Base-by-base conservation (phyloP, 2,797 vertebrate genomes). In the Harpagifer antarcticus region DNA sequence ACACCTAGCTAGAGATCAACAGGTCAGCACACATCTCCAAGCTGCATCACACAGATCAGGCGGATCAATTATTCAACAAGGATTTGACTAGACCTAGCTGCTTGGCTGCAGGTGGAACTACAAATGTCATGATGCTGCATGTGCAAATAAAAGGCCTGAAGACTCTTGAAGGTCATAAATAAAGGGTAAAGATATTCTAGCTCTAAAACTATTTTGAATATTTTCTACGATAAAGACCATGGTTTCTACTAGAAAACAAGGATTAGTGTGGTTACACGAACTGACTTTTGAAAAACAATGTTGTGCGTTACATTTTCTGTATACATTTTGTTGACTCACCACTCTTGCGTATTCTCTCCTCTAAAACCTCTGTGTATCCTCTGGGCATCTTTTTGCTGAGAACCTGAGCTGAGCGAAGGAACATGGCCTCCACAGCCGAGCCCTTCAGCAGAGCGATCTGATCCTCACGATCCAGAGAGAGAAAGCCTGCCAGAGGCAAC, bases 401-500 rank as follows among this genome's bases (percentile, higher is more conserved):
- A 86, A 98, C 96, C 86, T 99, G 97, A 64, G 98, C 98, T 0
- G 98, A 99, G 43, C 98, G 97, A 62, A 99, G 95, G 75, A 98
- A 99, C 97, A 99, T 99, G 73, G 98, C 98, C 89, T 99, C 98
- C 55, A 99, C 98, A 2, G 98, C 98, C 1, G 98, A 99, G 53
- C 98, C 98, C 85, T 99, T 99, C 70, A 99, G 90, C 86, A 99
- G 91, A 74, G 98, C 98, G 42, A 99, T 99, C 94, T 99, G 98
- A 89, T 99, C 98, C 88, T 99, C 98, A 0, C 99, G 97, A 81
- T 99, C 97, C 88, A 99, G 90, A 68, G 95, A 95, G 72, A 98
- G 96, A 89, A 99, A 99, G 19, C 98, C 98, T 99, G 86, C 42
- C 43, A 56, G 27, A 84, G 23, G 44, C 47, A 78, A 37, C 62